Percentiles rank a stretch among this genome's conserved stretches.
These are phyloP conservation scores for Engraulis encrasicolus DNA, from an alignment of 2,113 vertebrate species.

Conservation along the genomic window DNA sequence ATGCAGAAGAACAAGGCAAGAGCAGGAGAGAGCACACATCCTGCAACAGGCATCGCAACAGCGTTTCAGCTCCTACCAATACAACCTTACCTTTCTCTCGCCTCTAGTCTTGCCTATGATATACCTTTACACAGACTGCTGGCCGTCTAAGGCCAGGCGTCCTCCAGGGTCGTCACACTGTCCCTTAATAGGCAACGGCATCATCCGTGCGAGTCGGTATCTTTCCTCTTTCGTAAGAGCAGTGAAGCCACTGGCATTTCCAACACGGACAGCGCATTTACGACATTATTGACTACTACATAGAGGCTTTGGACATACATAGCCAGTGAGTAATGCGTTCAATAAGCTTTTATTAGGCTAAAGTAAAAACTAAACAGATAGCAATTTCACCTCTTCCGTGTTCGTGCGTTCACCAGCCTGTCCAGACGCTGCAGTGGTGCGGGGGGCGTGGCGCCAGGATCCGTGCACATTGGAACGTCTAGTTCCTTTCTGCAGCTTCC, in stretches of 20 bases:
- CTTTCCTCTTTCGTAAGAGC: neutral
- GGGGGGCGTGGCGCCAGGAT: neutral
- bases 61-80: neutral
- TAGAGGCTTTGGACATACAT: neutral
- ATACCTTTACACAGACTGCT: neutral
- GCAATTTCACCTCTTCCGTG: conserved; percentile 17
- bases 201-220: conserved; percentile 4
- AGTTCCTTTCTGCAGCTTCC: neutral
- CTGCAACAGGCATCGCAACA: neutral
- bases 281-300: neutral
- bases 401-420: neutral
- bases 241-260: neutral
- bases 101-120: neutral
- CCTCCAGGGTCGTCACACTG: conserved; percentile 1
- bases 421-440: conserved; percentile 5
- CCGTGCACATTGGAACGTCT: neutral
- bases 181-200: conserved; percentile 18
- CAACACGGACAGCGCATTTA: neutral
- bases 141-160: conserved; percentile 5
- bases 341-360: neutral
- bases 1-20: neutral
- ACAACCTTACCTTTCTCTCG: neutral
- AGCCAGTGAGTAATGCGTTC: neutral
- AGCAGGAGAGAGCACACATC: neutral
- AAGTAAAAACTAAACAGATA: too few relatives aligned